phyloP scores from a whole-genome alignment of 2,888 invertebrate genomes.

The Brachynemurus nebulosus region DNA sequence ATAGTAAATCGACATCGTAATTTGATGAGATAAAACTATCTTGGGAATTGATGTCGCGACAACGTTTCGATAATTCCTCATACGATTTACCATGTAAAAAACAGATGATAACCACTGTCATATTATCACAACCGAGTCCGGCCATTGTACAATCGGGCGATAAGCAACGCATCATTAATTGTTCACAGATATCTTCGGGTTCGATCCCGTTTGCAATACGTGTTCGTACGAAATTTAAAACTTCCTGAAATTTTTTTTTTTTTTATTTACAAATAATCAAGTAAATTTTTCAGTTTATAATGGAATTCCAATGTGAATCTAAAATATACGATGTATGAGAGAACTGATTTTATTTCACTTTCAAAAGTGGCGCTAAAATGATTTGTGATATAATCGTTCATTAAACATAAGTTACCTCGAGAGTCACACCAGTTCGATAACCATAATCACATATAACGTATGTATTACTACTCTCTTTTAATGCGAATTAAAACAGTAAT shows the following conservation, averaged over 20 bases:
- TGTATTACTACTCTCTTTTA: too few relatives aligned
- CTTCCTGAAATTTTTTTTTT: slow-evolving; percentile 62
- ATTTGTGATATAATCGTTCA: too few relatives aligned
- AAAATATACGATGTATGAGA: too few relatives aligned
- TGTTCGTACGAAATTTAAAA: slow-evolving; percentile 75
- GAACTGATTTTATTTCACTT: too few relatives aligned
- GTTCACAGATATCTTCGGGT: slow-evolving; percentile 92
- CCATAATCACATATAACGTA: too few relatives aligned
- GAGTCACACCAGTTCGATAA: too few relatives aligned
- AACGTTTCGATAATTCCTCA: slow-evolving; percentile 25
- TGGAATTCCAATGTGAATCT: too few relatives aligned
- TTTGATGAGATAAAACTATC: not conserved
- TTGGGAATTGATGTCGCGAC: not conserved
- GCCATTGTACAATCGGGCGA: slow-evolving; percentile 96
- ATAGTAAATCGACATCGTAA: not conserved
- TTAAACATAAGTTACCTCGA: too few relatives aligned
- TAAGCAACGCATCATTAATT: slow-evolving; percentile 84
- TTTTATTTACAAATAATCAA: too few relatives aligned
- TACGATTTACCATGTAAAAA: slow-evolving; percentile 47
- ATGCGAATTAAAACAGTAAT: too few relatives aligned
- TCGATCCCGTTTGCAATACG: slow-evolving; percentile 70
- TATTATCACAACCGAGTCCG: slow-evolving; percentile 96
- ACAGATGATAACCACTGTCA: slow-evolving; percentile 89
- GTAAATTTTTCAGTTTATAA: too few relatives aligned
- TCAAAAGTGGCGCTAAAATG: too few relatives aligned